These are phyloP conservation scores for Sinocyclocheilus rhinocerous DNA, from an alignment of 2,113 vertebrate genomes.

Conservation along the genomic window DNA sequence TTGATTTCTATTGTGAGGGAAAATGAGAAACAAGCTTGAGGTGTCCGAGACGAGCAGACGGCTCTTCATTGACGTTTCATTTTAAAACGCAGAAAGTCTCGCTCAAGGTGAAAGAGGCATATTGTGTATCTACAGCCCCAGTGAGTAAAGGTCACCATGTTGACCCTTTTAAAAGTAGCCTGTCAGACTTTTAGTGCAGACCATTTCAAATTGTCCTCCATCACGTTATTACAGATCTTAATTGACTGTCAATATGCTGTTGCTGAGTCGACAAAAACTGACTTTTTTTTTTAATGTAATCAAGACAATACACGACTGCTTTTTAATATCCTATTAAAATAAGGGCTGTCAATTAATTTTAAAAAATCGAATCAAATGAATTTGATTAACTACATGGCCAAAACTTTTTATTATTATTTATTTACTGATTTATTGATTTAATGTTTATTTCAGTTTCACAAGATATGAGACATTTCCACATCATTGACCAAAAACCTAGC, in stretches of 20 bases:
- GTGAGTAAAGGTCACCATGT: slow-evolving; percentile 67
- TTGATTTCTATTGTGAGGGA: slow-evolving; percentile 78
- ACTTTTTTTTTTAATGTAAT: slow-evolving; percentile 62
- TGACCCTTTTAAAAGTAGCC: slow-evolving; percentile 76
- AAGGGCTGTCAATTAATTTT: neutral
- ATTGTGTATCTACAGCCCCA: slow-evolving; percentile 70
- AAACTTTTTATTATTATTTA: too few relatives aligned
- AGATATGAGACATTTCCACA: neutral
- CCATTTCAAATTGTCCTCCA: slow-evolving; percentile 76
- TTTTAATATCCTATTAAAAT: slow-evolving; percentile 70
- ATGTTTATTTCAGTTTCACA: neutral
- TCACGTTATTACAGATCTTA: slow-evolving; percentile 75
- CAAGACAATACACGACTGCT: slow-evolving; percentile 70
- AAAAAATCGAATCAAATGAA: neutral
- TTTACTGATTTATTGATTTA: too few relatives aligned
- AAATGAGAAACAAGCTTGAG: slow-evolving; percentile 65
- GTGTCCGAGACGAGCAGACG: slow-evolving; percentile 63
- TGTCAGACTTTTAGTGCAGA: slow-evolving; percentile 74
- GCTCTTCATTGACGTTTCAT: slow-evolving; percentile 71
- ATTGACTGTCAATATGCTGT: slow-evolving; percentile 73
- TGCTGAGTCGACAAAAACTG: slow-evolving; percentile 73
- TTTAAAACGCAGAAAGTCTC: slow-evolving; percentile 66
- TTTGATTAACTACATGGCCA: too few relatives aligned
- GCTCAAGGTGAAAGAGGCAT: slow-evolving; percentile 72
- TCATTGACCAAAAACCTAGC: neutral